A percentile compares a stretch with the other conserved stretches of the same genome.
phyloP scores from a whole-genome alignment of 1,140 invertebrate species.

The Cryptotermes secundus region DNA sequence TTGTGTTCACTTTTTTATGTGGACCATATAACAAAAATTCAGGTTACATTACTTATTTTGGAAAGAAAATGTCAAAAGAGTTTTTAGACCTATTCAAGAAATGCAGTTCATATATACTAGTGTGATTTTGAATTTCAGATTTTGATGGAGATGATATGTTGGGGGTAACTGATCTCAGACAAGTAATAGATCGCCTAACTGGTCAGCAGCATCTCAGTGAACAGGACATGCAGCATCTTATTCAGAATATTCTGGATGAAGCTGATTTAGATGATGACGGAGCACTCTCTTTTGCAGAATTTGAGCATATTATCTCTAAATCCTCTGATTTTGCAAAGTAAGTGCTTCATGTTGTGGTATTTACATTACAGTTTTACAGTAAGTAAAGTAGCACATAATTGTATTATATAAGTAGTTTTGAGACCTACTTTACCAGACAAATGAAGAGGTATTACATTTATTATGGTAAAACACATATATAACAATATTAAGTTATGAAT shows the following conservation, averaged over 20 bases:
- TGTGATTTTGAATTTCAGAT: conserved; percentile 55
- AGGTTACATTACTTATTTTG: no score
- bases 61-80: no score
- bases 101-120: no score
- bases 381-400: neutral
- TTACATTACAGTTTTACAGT: neutral
- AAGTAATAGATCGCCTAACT: conserved; percentile 71
- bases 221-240: conserved; percentile 66
- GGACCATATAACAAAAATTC: no score
- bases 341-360: conserved; percentile 38
- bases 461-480: no score
- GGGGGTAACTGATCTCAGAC: conserved; percentile 69
- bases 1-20: no score
- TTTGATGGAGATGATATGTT: conserved; percentile 92
- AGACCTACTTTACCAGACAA: no score
- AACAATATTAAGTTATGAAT: no score
- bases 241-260: conserved; percentile 81
- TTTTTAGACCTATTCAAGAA: no score
- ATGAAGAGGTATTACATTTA: no score
- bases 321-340: conserved; percentile 87
- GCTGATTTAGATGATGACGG: conserved; percentile 92
- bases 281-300: conserved; percentile 88
- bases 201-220: conserved; percentile 66
- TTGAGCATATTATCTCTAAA: conserved; percentile 92
- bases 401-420: neutral